Evolutionary conservation across 2,113 vertebrate species (phyloP), one percentile per base, ranked within the genome.

Genomic region (Daphoenositta chrysoptera): DNA sequence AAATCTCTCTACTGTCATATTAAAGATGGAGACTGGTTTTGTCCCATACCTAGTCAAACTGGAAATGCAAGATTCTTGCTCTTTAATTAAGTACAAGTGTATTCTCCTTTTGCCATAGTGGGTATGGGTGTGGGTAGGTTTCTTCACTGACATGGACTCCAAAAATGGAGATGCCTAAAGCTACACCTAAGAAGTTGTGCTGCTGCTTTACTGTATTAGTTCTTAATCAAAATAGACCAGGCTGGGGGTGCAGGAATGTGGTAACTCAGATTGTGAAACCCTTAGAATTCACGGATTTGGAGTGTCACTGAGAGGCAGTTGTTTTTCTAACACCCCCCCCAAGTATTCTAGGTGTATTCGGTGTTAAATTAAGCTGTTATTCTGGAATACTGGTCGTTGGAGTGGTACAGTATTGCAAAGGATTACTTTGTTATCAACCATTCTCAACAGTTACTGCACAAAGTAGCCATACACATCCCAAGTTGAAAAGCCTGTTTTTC

Each of bases 121-220:
- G 84, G 79, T 93, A 61, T 93, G 94, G 96, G 92, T 94, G 94
- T 96, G 90, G 94, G 72, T 84, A 90, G 71, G 83, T 93, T 87
- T 96, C 82, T 94, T 95, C 93, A 82, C 84, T 86, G 68, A 51
- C 79, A 47, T 18, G 70, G 89, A 26, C 87, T 93, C 90, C 91
- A 87, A 90, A 96, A 91, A 92, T 96, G 96, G 96, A 86, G 91
- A 87, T 96, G 89, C 92, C 89, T 96, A 91, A 86, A 96, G 93
- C 90, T 95, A 92, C 73, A 63, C 78, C 83, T 92, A 71, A 83
- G 96, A 93, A 96, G 92, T 82, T 93, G 88, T 93, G 77, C 72
- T 89, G 2, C 90, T 68, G 5, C 95, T 94, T 86, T 60, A 50
- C 71, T 73, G 40, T 80, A 77, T 84, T 90, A 78, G 58, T 75